These are phyloP conservation scores for Agapornis roseicollis DNA, from an alignment of 2,113 vertebrate species.

Conservation along the genomic window DNA sequence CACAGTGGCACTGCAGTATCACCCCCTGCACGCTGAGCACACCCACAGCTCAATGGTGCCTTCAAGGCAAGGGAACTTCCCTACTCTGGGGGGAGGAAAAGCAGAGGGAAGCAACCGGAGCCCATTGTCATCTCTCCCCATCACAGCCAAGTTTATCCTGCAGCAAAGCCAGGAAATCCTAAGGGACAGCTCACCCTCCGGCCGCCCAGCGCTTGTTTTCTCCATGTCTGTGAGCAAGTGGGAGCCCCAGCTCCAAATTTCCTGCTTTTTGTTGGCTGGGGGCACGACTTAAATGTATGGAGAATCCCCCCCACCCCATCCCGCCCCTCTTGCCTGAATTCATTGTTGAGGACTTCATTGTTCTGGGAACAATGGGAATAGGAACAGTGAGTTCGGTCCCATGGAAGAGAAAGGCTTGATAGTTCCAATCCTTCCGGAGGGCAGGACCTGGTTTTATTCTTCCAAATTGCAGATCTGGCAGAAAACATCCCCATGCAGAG, in stretches of 20 bases:
- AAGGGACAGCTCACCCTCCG: slow-evolving; percentile 25
- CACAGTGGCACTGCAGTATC: rapidly evolving
- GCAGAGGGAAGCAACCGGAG: neutral
- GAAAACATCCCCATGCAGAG: neutral
- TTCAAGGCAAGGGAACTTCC: neutral
- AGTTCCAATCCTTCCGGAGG: slow-evolving; percentile 67
- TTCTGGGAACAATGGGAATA: slow-evolving; percentile 64
- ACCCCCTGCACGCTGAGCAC: neutral
- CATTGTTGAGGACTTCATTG: slow-evolving; percentile 43
- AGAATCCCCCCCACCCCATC: neutral
- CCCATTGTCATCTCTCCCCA: neutral
- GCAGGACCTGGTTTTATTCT: slow-evolving; percentile 57
- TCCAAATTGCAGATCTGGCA: slow-evolving; percentile 55
- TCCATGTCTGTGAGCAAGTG: slow-evolving; percentile 33
- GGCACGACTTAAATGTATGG: slow-evolving; percentile 49
- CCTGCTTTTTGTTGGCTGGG: slow-evolving; percentile 65
- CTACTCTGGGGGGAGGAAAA: neutral
- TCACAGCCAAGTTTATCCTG: slow-evolving; percentile 15
- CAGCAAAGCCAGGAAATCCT: slow-evolving; percentile 58
- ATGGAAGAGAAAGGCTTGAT: slow-evolving; percentile 65
- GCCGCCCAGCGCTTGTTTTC: slow-evolving; percentile 14
- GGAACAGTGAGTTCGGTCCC: slow-evolving; percentile 65
- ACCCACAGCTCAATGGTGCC: neutral
- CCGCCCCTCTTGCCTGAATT: slow-evolving; percentile 13
- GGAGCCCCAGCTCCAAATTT: slow-evolving; percentile 43